A percentile compares a stretch with the other conserved stretches of the same genome.
These are phyloP conservation scores for Albula glossodonta DNA, from an alignment of 2,113 vertebrate species.

Conservation along the genomic window DNA sequence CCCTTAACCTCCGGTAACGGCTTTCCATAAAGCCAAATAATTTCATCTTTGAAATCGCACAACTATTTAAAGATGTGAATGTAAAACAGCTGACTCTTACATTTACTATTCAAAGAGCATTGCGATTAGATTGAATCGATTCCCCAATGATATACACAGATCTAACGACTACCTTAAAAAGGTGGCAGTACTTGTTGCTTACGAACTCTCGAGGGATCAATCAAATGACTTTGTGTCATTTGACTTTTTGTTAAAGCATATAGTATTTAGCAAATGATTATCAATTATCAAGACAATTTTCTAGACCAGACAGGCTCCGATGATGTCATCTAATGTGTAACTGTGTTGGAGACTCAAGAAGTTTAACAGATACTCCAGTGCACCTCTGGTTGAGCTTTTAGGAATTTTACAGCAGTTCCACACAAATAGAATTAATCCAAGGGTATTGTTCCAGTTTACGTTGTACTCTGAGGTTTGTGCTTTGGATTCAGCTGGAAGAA, in stretches of 20 bases:
- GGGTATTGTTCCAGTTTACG: too few species aligned
- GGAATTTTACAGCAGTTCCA: neutral
- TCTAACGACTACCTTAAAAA: too few species aligned
- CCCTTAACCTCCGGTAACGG: neutral
- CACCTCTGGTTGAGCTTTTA: constrained; percentile 1
- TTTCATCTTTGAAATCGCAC: neutral
- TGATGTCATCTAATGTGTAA: neutral
- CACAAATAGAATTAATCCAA: too few species aligned
- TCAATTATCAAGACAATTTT: too few species aligned
- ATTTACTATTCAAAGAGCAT: neutral
- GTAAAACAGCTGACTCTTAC: neutral
- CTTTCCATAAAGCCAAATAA: neutral
- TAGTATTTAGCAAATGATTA: too few species aligned
- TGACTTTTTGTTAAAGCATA: too few species aligned
- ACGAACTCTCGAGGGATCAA: too few species aligned
- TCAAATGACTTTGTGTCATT: too few species aligned
- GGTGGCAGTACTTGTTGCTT: too few species aligned
- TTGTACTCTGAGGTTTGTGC: too few species aligned
- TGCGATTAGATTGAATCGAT: neutral
- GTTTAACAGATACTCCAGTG: neutral
- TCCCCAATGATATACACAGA: neutral
- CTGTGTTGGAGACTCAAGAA: neutral
- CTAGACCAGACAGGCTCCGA: too few species aligned
- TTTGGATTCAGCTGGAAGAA: too few species aligned
- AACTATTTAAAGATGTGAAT: neutral